Evolutionary conservation across 2,113 vertebrate species (phyloP), one percentile per base, ranked within the genome.

Genomic region (Vicugna pacos): DNA sequence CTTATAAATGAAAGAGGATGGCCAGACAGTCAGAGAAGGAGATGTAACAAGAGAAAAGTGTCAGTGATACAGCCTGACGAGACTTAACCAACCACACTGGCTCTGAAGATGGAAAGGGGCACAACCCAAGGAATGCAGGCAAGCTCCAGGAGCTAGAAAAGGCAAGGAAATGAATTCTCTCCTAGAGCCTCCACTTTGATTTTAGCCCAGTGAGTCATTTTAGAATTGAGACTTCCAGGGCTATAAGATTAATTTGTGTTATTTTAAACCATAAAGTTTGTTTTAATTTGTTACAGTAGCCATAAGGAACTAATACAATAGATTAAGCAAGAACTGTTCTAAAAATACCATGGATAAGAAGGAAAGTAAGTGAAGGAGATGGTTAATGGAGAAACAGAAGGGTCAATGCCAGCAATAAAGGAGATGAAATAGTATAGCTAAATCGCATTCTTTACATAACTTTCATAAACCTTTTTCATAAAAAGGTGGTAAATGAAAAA

Each of bases 231-330:
- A 90, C 20, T 84, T 93, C 8, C 2, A 91, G 17, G 87, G 91
- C 46, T 64, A 0, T 86, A 86, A 70, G 48, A 89, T 72, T 72
- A 81, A 94, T 58, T 56, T 70, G 15, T 82, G 2, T 19, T 85
- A 32, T 64, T 89, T 88, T 77, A 93, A 96, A 54, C 24, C 42
- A 82, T 13, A 64, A 76, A 86, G 8, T 95, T 46, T 80, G n/a
- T 70, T 70, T 8, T n/a, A 38, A 93, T 77, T 87, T 90, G 52
- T 62, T 93, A 88, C 24, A 79, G 50, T 9, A 94, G 42, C 46
- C 5, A 86, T 19, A 77, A 76, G 35, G 13, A 90, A 86, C 22
- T 42, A 95, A 82, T 52, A 82, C 24, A 62, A 20, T 26, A 93
- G 32, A 80, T 80, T 60, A 92, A 89, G 11, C 35, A 89, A 60